A percentile compares a stretch with the other conserved stretches of the same genome.
Evolutionary conservation across 2,888 invertebrate genomes (phyloP).

Genomic region (Cosmorhoe ocellata): DNA sequence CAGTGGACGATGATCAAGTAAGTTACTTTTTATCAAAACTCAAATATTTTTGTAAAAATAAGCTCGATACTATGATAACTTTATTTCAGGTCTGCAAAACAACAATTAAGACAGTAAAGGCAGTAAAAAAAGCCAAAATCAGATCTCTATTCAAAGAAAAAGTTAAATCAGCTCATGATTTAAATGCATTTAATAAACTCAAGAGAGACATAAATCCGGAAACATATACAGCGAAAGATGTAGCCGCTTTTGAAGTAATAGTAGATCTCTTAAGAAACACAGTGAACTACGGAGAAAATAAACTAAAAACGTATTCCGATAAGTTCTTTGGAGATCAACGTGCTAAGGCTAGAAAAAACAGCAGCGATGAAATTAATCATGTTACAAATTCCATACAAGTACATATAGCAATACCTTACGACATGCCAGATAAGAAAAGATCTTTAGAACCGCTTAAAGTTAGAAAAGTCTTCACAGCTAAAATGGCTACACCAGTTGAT

Average conservation of each 20-base stretch:
- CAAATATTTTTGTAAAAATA: no score
- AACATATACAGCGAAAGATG: constrained; percentile 59
- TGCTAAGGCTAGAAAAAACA: not conserved
- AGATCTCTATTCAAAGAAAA: not conserved
- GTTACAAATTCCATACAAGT: constrained; percentile 59
- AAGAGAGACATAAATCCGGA: constrained; percentile 37
- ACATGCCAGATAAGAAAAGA: constrained; percentile 44
- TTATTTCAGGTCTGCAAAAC: not conserved
- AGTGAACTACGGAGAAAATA: not conserved
- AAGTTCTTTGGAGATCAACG: not conserved
- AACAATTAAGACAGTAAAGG: not conserved
- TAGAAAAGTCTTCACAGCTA: constrained; percentile 61
- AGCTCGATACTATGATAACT: not conserved
- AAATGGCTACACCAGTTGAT: constrained; percentile 62
- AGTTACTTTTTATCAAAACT: no score
- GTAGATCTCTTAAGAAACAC: constrained; percentile 47
- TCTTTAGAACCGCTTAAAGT: constrained; percentile 46
- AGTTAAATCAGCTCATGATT: not conserved
- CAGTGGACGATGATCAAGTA: not conserved
- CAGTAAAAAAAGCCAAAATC: not conserved
- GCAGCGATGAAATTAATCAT: not conserved
- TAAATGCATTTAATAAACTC: constrained; percentile 22
- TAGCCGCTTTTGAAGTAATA: constrained; percentile 61
- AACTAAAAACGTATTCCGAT: not conserved
- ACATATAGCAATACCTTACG: constrained; percentile 58